Conservation (phyloP, 2,888 invertebrate genomes). For the Deilephila elpenor region DNA sequence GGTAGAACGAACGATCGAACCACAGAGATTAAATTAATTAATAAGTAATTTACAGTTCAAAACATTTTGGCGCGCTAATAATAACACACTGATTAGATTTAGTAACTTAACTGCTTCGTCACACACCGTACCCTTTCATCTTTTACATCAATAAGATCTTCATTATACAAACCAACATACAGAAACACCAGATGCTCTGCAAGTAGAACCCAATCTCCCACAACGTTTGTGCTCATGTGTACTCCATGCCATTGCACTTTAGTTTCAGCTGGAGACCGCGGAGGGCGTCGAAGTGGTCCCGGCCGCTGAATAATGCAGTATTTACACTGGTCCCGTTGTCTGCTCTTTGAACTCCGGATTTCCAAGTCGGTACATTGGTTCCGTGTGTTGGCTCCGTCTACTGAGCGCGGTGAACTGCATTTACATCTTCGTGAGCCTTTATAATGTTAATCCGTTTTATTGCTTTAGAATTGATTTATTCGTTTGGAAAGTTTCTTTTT, state of each 20-base stretch:
- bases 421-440: background rate
- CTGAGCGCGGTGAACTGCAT: background rate
- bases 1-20: too few relatives aligned
- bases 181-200: background rate
- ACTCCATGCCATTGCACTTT: background rate
- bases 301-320: conserved; percentile 24
- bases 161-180: background rate
- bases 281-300: conserved; percentile 23
- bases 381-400: conserved; percentile 8
- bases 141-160: too few relatives aligned
- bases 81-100: too few relatives aligned
- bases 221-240: conserved; percentile 3
- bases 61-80: too few relatives aligned
- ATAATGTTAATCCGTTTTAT: background rate
- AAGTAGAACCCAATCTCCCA: background rate
- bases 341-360: conserved; percentile 18
- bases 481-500: background rate
- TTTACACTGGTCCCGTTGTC: conserved; percentile 21
- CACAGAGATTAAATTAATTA: too few relatives aligned
- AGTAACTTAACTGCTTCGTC: too few relatives aligned
- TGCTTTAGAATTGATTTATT: background rate
- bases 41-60: too few relatives aligned
- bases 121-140: too few relatives aligned
- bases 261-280: background rate
- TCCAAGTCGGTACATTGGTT: conserved; percentile 11